A percentile compares a stretch with the other conserved stretches of the same genome.
phyloP scores from a whole-genome alignment of 2,888 invertebrate genomes.

The Tuberolachnus salignus region DNA sequence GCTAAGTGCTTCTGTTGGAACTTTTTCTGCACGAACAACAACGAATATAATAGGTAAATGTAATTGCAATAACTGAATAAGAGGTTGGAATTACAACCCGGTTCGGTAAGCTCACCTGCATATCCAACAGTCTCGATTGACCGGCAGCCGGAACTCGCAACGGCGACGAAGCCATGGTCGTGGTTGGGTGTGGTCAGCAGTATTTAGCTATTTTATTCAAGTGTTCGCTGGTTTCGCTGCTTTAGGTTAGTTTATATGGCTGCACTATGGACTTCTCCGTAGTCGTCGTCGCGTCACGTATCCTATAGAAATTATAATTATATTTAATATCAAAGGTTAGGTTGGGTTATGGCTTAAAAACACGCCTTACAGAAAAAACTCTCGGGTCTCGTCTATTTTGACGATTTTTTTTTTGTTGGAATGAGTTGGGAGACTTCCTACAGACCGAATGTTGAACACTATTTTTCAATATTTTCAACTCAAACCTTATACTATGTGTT shows the following conservation, averaged over 20 bases:
- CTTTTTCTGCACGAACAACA: conserved; percentile 25
- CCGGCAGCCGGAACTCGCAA: conserved; percentile 31
- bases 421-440: too few species aligned
- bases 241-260: background rate
- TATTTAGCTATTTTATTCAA: background rate
- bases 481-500: too few species aligned
- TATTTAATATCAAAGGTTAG: too few species aligned
- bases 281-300: background rate
- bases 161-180: conserved; percentile 37
- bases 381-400: too few species aligned
- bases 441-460: too few species aligned
- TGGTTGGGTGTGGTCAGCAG: background rate
- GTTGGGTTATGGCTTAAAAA: too few species aligned
- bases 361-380: too few species aligned
- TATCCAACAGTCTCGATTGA: conserved; percentile 41
- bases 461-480: too few species aligned
- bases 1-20: conserved; percentile 30
- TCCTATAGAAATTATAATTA: background rate
- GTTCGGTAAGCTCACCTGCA: conserved; percentile 17
- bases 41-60: background rate
- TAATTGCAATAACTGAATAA: too few species aligned
- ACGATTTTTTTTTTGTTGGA: too few species aligned
- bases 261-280: background rate
- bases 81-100: background rate
- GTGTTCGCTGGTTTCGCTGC: background rate